Percentiles rank a stretch among this genome's conserved stretches.
Conservation (phyloP, 64 coral and sea anemone species). For the Actinia tenebrosa region DNA sequence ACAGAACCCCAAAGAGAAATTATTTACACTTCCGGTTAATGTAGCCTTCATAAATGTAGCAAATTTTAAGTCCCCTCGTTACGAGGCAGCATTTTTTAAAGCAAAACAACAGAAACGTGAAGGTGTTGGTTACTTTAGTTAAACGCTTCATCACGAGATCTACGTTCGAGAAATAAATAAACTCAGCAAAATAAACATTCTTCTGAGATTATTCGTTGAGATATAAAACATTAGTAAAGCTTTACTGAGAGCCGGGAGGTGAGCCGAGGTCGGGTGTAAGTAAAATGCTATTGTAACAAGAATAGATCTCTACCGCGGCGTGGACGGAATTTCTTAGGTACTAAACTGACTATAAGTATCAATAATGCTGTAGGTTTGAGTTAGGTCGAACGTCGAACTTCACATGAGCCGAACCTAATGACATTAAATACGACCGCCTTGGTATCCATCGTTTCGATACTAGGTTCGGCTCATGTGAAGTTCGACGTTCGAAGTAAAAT, state of each 20-base stretch:
- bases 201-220: constrained; percentile 3
- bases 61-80: too few relatives aligned
- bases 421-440: too few relatives aligned
- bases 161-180: background rate
- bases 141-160: background rate
- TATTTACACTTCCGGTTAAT: too few relatives aligned
- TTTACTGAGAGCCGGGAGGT: background rate
- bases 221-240: background rate
- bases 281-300: background rate
- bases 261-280: background rate
- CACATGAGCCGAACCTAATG: too few relatives aligned
- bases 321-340: background rate
- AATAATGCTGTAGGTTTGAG: too few relatives aligned
- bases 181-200: background rate
- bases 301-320: background rate
- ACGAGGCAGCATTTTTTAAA: background rate
- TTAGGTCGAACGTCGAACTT: too few relatives aligned
- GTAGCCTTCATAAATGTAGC: too few relatives aligned
- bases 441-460: too few relatives aligned
- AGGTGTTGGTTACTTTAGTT: background rate
- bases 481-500: too few relatives aligned
- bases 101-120: background rate
- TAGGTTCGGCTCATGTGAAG: too few relatives aligned
- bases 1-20: too few relatives aligned
- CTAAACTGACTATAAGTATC: too few relatives aligned